These are phyloP conservation scores for Drosophila melanogaster DNA, from an alignment of 1,140 invertebrate species.

Conservation along the genomic window Release_6_plus_ISO1_MT NT_037436.4:14580501-14581000, in stretches of 20 bases:
- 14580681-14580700: conserved; percentile 84
- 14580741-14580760: conserved; percentile 34
- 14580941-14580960: conserved; percentile 63
- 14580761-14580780: conserved; percentile 63
- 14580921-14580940: conserved; percentile 26
- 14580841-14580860: conserved; percentile 62
- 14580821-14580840: conserved; percentile 53
- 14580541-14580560: conserved; percentile 82
- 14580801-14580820: neutral
- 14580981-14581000: conserved; percentile 40
- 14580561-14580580: conserved; percentile 68
- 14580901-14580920: conserved; percentile 56
- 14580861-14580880: conserved; percentile 75
- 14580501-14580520: conserved; percentile 72
- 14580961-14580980: conserved; percentile 25
- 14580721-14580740: conserved; percentile 15
- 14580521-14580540: conserved; percentile 83
- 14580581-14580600: conserved; percentile 29
- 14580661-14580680: conserved; percentile 84
- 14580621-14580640: conserved; percentile 15
- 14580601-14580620: conserved; percentile 16
- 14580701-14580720: conserved; percentile 72
- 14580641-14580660: conserved; percentile 78
- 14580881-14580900: conserved; percentile 59
- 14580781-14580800: conserved; percentile 66